Conservation (phyloP, 2,113 vertebrate species). For the Apodemus speciosus region DNA sequence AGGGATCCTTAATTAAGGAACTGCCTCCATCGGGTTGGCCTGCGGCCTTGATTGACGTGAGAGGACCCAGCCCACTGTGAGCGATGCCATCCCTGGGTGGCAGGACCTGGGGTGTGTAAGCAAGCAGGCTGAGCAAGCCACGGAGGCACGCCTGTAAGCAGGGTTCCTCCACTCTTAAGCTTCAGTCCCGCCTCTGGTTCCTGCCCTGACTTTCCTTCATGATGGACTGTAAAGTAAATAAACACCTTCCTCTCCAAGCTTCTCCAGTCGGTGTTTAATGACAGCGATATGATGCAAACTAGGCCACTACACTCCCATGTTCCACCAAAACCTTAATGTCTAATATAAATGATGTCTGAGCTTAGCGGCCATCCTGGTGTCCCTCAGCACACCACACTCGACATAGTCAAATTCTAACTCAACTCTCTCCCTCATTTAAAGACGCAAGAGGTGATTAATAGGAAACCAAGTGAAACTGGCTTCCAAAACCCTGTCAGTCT, state of each 20-base stretch:
- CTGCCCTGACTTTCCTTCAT: neutral
- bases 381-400: neutral
- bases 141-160: neutral
- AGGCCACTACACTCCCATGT: neutral
- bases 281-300: neutral
- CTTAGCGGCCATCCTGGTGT: neutral
- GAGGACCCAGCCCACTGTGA: neutral
- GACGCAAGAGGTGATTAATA: neutral
- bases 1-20: neutral
- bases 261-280: neutral
- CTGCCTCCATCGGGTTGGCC: neutral
- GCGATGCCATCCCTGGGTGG: neutral
- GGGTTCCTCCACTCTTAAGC: neutral
- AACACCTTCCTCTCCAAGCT: neutral
- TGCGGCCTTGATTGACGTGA: neutral
- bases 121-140: neutral
- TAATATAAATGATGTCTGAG: neutral
- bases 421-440: neutral
- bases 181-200: neutral
- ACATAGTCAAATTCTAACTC: conserved; percentile 13
- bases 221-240: neutral
- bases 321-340: neutral
- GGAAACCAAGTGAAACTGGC: neutral
- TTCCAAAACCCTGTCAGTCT: neutral
- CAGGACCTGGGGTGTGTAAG: neutral